phyloP scores from a whole-genome alignment of 2,113 vertebrate species.

The Cervus canadensis region DNA sequence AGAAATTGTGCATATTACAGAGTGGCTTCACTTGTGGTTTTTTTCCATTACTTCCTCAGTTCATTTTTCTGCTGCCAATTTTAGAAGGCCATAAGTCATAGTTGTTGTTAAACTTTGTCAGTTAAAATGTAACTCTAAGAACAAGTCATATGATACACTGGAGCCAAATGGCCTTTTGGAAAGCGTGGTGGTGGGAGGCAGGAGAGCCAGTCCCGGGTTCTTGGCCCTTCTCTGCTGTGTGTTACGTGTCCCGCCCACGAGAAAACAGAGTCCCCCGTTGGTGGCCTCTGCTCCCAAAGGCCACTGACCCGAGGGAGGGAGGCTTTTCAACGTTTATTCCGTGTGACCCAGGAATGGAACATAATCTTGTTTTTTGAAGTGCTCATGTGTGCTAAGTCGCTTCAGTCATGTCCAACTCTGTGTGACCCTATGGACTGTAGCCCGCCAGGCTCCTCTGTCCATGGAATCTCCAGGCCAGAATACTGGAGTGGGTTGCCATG shows the following conservation, averaged over 20 bases:
- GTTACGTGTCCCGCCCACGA: rapidly evolving
- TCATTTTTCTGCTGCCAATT: slow-evolving; percentile 83
- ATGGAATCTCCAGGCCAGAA: background rate
- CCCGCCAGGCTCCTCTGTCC: background rate
- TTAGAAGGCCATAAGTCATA: slow-evolving; percentile 83
- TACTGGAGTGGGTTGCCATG: background rate
- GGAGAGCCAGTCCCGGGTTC: background rate
- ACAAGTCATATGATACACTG: slow-evolving; percentile 77
- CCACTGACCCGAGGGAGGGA: background rate
- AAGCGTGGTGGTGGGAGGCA: slow-evolving; percentile 44
- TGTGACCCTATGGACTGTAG: background rate
- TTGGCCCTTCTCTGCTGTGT: background rate
- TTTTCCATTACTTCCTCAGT: slow-evolving; percentile 81
- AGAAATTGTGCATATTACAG: slow-evolving; percentile 78
- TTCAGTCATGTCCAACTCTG: background rate
- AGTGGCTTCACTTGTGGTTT: slow-evolving; percentile 78
- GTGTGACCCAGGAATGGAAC: background rate
- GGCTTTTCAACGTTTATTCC: background rate
- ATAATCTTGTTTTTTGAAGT: background rate
- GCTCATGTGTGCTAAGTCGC: background rate
- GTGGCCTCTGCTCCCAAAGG: background rate
- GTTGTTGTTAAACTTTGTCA: slow-evolving; percentile 82
- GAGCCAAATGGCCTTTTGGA: slow-evolving; percentile 70
- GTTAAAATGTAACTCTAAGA: slow-evolving; percentile 84
- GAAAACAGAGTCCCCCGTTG: background rate